A percentile compares a stretch with the other conserved stretches of the same genome.
Evolutionary conservation across 2,888 invertebrate species (phyloP).

Genomic region (Tenthredo livida): DNA sequence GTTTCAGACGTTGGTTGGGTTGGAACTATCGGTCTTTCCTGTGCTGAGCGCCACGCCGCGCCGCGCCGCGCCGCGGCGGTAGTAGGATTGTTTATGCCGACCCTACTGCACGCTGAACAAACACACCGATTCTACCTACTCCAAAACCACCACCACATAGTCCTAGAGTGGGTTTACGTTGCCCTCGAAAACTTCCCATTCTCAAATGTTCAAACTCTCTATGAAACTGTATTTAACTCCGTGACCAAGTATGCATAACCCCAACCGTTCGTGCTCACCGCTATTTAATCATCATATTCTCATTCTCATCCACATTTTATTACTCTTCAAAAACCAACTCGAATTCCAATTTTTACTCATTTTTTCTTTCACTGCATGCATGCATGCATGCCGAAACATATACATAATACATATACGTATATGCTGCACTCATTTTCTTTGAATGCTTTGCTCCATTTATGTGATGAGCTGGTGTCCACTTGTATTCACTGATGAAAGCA

Average conservation of each 20-base stretch:
- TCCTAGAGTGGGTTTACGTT: conserved; percentile 30
- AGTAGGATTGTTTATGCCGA: conserved; percentile 42
- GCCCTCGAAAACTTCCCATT: conserved; percentile 14
- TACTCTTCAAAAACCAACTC: background rate
- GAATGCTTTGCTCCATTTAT: too few relatives aligned
- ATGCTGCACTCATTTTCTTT: too few relatives aligned
- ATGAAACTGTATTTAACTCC: conserved; percentile 27
- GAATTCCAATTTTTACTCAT: background rate
- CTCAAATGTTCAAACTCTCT: background rate
- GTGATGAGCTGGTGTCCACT: too few relatives aligned
- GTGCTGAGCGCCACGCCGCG: background rate
- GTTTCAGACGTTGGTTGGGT: conserved; percentile 33
- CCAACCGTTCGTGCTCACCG: background rate
- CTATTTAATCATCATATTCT: background rate
- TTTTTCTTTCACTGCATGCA: background rate
- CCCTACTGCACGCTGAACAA: conserved; percentile 19
- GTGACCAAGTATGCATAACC: conserved; percentile 7
- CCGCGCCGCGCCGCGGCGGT: background rate
- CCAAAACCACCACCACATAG: background rate
- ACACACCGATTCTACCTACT: conserved; percentile 10
- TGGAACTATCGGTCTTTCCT: conserved; percentile 40
- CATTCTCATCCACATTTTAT: background rate
- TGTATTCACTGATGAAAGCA: too few relatives aligned
- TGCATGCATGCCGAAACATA: background rate
- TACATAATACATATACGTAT: too few relatives aligned